Evolutionary conservation across 2,113 vertebrate genomes (phyloP).

Genomic region (Tringa solitaria): DNA sequence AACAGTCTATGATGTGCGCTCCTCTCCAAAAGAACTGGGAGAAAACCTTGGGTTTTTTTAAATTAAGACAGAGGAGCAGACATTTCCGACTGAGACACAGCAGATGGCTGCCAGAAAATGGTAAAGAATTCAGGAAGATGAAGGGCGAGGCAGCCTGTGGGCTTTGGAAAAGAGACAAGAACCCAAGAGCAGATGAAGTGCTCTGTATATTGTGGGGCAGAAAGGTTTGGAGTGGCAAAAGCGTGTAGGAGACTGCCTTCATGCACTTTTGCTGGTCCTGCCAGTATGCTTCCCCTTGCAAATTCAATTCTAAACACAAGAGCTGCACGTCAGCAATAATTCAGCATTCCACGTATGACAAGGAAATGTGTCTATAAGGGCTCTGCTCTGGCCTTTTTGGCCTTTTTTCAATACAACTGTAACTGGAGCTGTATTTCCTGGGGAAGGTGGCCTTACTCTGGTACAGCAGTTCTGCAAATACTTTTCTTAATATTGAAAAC

Average conservation of each 20-base stretch:
- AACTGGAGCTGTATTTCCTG: slow-evolving; percentile 59
- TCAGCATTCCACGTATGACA: slow-evolving; percentile 8
- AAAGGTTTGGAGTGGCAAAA: not conserved
- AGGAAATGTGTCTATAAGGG: slow-evolving; percentile 43
- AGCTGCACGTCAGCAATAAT: not conserved
- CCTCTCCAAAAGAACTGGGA: not conserved
- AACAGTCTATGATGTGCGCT: not conserved
- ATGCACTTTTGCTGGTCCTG: not conserved
- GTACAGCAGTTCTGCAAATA: slow-evolving; percentile 47
- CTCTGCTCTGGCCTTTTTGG: slow-evolving; percentile 27
- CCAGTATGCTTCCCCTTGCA: not conserved
- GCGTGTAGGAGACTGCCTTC: not conserved
- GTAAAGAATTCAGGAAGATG: slow-evolving; percentile 66
- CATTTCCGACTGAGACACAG: slow-evolving; percentile 51
- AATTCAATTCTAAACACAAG: not conserved
- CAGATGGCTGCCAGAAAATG: slow-evolving; percentile 61
- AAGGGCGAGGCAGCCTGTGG: slow-evolving; percentile 61
- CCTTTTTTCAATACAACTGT: slow-evolving; percentile 48
- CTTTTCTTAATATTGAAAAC: slow-evolving; percentile 61
- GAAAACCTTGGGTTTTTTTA: slow-evolving; percentile 9
- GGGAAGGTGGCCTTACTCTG: slow-evolving; percentile 54
- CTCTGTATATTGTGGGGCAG: not conserved
- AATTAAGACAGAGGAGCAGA: slow-evolving; percentile 56
- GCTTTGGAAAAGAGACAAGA: slow-evolving; percentile 55
- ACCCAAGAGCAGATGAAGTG: not conserved